Base-by-base conservation (phyloP, 2,797 vertebrate species). In the Danio choprae region DNA sequence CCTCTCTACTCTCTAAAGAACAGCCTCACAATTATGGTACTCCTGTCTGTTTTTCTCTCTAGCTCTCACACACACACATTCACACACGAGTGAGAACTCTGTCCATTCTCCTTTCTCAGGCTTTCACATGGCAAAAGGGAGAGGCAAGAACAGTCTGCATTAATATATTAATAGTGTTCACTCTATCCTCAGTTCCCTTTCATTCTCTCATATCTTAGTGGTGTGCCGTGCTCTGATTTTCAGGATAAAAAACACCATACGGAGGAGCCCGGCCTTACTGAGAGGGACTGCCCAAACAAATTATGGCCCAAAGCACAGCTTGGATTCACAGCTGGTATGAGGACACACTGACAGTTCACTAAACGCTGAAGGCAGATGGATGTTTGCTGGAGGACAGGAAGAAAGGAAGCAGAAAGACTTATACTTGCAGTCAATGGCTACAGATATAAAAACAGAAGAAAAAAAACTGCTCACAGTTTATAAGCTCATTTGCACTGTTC, bases 101-200 rank as follows among this genome's bases (percentile, higher is more conserved):
- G 55, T 48, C 53, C 55, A 10, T 22, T 44, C 75, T 70, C 9
- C 2, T 40, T 60, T 70, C 65, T 50, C 16, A 69, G 29, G 75
- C 62, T 46, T 77, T 67, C 74, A 67, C 7, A 29, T 46, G 20
- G 41, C 38, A 16, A 68, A 12, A 74, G 11, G 46, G n/a, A 36
- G 36, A 70, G 62, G 11, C 16, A 59, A 64, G 10, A 18, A 76
- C 70, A 38, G 38, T 56, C 43, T 56, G 53, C 22, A 83, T 80
- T 59, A 79, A 76, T 82, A 79, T 67, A 79, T 75, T 75, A 74
- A 74, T 71, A 43, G 29, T n/a, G n/a, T 62, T 41, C 40, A 53
- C 83, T 78, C 53, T 62, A 74, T 18, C 41, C 46, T 40, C 41
- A 74, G 56, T 63, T 74, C 73, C 18, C 73, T 62, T 70, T 76